phyloP scores from a whole-genome alignment of 1,140 invertebrate genomes.

The Hyphantria cunea region DNA sequence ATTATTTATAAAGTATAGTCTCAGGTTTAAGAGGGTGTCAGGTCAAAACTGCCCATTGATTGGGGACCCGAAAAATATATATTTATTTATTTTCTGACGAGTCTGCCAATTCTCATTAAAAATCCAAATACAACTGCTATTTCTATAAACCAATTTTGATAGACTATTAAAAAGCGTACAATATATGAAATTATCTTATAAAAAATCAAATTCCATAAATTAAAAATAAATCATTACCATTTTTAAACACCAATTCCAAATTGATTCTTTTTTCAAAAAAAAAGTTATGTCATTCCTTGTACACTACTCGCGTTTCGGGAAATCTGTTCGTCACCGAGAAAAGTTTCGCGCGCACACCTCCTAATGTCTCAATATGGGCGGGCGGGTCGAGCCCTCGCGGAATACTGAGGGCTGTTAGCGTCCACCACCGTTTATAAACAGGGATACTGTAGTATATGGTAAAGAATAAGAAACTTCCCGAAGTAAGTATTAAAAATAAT shows the following conservation, averaged over 20 bases:
- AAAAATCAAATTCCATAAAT: not conserved
- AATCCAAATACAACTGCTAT: too few relatives aligned
- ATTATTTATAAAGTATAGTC: too few relatives aligned
- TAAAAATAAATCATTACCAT: not conserved
- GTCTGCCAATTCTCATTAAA: too few relatives aligned
- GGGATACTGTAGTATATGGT: constrained; percentile 44
- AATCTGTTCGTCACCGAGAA: constrained; percentile 27
- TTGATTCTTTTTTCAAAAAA: not conserved
- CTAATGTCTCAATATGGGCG: constrained; percentile 17
- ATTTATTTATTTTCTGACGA: too few relatives aligned
- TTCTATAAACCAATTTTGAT: too few relatives aligned
- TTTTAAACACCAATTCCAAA: not conserved
- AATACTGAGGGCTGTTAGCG: constrained; percentile 51
- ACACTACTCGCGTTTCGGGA: not conserved
- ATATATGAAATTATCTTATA: too few relatives aligned
- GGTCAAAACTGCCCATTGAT: too few relatives aligned
- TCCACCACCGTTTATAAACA: constrained; percentile 64
- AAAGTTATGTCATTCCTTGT: constrained; percentile 18
- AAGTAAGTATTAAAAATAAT: too few relatives aligned
- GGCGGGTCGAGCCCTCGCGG: constrained; percentile 47
- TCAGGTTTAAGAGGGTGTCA: too few relatives aligned
- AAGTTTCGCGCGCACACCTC: constrained; percentile 45
- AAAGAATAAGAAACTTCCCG: constrained; percentile 21
- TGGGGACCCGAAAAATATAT: too few relatives aligned
- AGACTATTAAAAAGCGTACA: too few relatives aligned